Base-by-base conservation (phyloP, 1,140 invertebrate species). In the Dermatophagoides farinae region DNA sequence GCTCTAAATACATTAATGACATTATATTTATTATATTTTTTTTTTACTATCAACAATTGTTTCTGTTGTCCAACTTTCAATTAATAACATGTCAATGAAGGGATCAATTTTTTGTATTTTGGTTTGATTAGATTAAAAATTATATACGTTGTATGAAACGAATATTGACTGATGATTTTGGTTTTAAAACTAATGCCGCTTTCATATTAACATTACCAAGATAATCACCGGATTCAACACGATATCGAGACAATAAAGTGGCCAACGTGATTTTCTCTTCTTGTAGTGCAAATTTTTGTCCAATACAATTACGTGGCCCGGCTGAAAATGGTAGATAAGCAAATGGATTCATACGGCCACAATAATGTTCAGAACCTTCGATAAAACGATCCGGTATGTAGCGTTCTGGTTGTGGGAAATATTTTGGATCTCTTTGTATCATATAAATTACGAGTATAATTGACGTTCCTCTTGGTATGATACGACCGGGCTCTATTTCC, bases 261-360 rank as follows among this genome's bases (percentile, higher is more conserved):
- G 74, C 70, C 18, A 79, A 62, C 8, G 77, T 65, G 0, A 74
- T 71, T 67, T 80, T 79, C 43, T 75, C 70, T 68, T 79, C 76
- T 64, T 77, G 66, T 63, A 74, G 51, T 8, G 79, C 78, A 70
- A 80, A 80, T 65, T 75, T 76, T 64, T 73, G 75, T 55, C 73
- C 74, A 51, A 75, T 73, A 58, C 74, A 75, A 64, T 75, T 76
- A 53, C 74, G 63, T 6, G 68, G 64, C 11, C 74, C 74, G 38
- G 74, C 74, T 5, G 71, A 72, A 61, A 76, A 76, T 14, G 74
- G 74, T 18, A 75, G 66, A 63, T 70, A 76, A 1, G 70, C 66
- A 63, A 67, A 76, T 1, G 69, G 65, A 57, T 67, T 61, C 41
- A 66, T 25, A 31, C 8, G 31, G 8, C 31, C 31, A 9, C 52